Conservation (phyloP, 2,888 invertebrate species). For the Notocelia uddmanniana region DNA sequence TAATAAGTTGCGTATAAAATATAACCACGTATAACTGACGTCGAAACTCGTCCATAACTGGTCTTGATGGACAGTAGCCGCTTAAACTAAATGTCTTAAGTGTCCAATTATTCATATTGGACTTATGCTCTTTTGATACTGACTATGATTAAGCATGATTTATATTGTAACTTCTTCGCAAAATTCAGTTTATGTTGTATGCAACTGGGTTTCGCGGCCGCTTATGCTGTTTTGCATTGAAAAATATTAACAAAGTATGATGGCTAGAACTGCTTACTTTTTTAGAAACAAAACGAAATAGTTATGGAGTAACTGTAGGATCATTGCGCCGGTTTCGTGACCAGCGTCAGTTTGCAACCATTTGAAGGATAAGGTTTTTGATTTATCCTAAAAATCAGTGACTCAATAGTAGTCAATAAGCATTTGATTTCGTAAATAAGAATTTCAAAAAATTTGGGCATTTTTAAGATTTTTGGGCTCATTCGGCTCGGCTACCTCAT, state of each 20-base stretch:
- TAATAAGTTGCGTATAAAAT: conserved; percentile 69
- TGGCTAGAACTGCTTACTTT: conserved; percentile 1
- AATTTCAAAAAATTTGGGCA: too few relatives aligned
- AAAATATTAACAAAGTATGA: background rate
- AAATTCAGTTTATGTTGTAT: conserved; percentile 39
- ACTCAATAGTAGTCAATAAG: too few relatives aligned
- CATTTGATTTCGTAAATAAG: too few relatives aligned
- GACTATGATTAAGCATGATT: background rate
- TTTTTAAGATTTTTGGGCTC: too few relatives aligned
- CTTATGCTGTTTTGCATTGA: background rate
- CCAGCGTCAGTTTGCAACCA: too few relatives aligned
- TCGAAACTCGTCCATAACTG: conserved; percentile 72
- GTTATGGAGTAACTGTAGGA: background rate
- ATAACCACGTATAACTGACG: conserved; percentile 64
- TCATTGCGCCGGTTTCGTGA: too few relatives aligned
- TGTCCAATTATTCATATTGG: background rate
- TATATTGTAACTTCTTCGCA: conserved; percentile 29
- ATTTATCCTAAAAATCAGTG: too few relatives aligned
- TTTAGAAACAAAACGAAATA: background rate
- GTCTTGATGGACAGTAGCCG: conserved; percentile 61
- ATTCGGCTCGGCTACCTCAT: too few relatives aligned
- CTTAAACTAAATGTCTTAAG: conserved; percentile 40
- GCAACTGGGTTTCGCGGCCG: background rate
- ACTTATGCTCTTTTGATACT: background rate
- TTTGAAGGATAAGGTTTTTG: too few relatives aligned